phyloP scores from a whole-genome alignment of 2,888 invertebrate genomes.

The Eucriotettix oculatus region DNA sequence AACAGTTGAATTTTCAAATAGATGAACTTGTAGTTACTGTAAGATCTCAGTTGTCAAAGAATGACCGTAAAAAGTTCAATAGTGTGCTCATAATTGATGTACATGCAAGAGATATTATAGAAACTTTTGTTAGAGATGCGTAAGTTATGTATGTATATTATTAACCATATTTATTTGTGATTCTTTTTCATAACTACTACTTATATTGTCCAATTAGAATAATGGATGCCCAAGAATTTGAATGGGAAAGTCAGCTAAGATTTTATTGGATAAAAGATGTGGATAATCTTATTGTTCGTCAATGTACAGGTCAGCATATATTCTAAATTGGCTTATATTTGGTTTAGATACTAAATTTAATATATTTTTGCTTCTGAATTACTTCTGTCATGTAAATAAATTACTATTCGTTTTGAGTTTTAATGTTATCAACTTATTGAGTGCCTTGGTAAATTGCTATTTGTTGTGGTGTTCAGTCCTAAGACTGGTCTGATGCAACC shows the following conservation, averaged over 20 bases:
- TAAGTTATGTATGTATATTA: slow-evolving; percentile 11
- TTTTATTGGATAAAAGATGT: slow-evolving; percentile 78
- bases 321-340: not conserved
- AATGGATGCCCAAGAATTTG: slow-evolving; percentile 68
- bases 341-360: no score
- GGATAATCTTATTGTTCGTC: slow-evolving; percentile 65
- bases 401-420: no score
- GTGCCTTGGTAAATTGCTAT: no score
- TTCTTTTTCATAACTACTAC: not conserved
- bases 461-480: no score
- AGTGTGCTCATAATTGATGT: slow-evolving; percentile 83
- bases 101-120: slow-evolving; percentile 80
- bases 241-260: slow-evolving; percentile 85
- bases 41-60: slow-evolving; percentile 51
- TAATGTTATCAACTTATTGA: no score
- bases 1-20: slow-evolving; percentile 62
- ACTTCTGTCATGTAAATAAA: no score
- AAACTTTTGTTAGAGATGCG: slow-evolving; percentile 37
- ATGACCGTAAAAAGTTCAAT: slow-evolving; percentile 76
- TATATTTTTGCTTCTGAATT: no score
- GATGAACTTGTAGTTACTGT: slow-evolving; percentile 68
- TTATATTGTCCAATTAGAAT: slow-evolving; percentile 35
- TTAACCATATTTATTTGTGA: not conserved
- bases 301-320: slow-evolving; percentile 47
- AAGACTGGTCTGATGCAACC: no score